Conservation (phyloP, 2,888 invertebrate species). For the Drosophila longiperda region DNA sequence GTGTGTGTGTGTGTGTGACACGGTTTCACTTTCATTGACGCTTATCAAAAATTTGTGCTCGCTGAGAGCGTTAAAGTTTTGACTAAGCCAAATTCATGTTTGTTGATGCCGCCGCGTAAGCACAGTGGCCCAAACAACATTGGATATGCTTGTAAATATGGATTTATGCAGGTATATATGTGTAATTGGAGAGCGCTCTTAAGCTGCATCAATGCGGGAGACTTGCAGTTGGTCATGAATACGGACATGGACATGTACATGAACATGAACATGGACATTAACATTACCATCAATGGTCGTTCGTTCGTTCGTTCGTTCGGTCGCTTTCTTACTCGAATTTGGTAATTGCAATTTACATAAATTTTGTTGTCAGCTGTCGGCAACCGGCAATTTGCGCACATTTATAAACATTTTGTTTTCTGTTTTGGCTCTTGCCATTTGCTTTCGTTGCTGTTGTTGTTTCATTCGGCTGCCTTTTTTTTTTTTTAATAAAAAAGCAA, state of each 20-base stretch:
- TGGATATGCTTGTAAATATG: conserved; percentile 1
- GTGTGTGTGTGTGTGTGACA: conserved; percentile 46
- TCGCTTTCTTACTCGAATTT: conserved; percentile 52
- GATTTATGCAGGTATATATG: not conserved
- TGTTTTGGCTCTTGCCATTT: conserved; percentile 15
- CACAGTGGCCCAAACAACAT: conserved; percentile 21
- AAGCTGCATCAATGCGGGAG: conserved; percentile 8
- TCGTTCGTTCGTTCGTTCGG: not conserved
- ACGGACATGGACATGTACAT: conserved; percentile 1
- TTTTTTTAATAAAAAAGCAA: conserved; percentile 25
- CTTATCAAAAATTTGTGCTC: conserved; percentile 46
- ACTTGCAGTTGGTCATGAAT: conserved; percentile 1
- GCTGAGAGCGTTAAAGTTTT: conserved; percentile 16
- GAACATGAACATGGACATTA: conserved; percentile 1
- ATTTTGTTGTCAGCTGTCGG: conserved; percentile 66
- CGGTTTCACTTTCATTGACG: conserved; percentile 66
- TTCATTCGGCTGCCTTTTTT: conserved; percentile 21
- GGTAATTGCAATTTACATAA: conserved; percentile 70
- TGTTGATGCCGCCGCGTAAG: conserved; percentile 50
- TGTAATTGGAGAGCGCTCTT: conserved; percentile 1
- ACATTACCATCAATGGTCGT: not conserved
- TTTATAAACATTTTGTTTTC: conserved; percentile 50
- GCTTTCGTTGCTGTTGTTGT: conserved; percentile 4
- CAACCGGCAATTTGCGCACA: conserved; percentile 63
- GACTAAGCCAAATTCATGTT: conserved; percentile 18